A percentile compares a stretch with the other conserved stretches of the same genome.
Evolutionary conservation across 1,140 invertebrate genomes (phyloP).

Genomic region (Sarcophaga bullata): DNA sequence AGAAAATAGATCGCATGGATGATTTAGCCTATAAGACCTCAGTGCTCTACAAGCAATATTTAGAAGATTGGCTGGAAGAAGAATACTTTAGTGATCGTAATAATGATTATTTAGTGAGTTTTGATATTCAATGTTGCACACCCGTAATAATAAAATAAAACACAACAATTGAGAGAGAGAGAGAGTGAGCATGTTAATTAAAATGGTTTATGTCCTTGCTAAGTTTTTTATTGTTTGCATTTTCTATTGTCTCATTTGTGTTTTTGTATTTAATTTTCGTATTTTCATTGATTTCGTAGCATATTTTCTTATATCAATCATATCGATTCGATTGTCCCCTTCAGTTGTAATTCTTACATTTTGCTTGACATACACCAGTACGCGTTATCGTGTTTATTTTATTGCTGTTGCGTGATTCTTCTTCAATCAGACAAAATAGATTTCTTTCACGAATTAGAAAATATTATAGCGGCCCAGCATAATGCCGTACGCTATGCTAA

Average conservation of each 20-base stretch:
- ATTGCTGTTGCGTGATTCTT: background rate
- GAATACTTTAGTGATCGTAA: constrained; percentile 61
- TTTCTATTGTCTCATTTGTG: background rate
- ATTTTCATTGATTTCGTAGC: background rate
- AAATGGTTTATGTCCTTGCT: background rate
- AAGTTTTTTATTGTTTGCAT: background rate
- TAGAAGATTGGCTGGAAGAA: constrained; percentile 59
- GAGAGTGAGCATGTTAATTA: background rate
- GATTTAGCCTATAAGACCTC: constrained; percentile 55
- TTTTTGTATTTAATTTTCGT: constrained; percentile 12
- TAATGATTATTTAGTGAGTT: constrained; percentile 61
- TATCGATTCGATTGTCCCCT: constrained; percentile 23
- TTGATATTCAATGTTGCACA: background rate
- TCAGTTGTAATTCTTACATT: background rate
- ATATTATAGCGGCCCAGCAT: constrained; percentile 44
- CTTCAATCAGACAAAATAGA: constrained; percentile 54
- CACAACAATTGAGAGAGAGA: background rate
- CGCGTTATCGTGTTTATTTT: background rate
- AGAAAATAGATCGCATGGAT: constrained; percentile 50
- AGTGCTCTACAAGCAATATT: constrained; percentile 49
- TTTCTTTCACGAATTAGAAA: constrained; percentile 60
- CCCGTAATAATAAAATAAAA: background rate
- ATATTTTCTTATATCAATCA: constrained; percentile 1
- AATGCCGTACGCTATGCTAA: constrained; percentile 46
- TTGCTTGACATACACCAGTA: background rate